phyloP scores from a whole-genome alignment of 2,113 vertebrate species.

The Cololabis saira region DNA sequence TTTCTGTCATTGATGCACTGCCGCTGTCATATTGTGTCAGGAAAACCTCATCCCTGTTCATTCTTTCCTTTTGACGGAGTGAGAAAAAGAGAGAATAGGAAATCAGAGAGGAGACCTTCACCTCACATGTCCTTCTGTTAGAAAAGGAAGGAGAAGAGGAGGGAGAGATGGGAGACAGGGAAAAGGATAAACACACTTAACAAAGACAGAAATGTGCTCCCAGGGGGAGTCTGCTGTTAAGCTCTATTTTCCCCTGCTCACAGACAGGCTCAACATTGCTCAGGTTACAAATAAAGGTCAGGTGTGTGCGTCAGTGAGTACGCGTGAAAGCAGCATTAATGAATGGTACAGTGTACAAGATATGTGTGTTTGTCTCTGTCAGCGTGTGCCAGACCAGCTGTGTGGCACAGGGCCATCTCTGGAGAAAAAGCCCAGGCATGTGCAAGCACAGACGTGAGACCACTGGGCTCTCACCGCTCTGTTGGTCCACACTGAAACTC shows the following conservation, averaged over 20 bases:
- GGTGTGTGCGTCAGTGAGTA: constrained; percentile 50
- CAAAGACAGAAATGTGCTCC: constrained; percentile 72
- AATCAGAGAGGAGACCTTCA: constrained; percentile 33
- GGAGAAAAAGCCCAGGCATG: constrained; percentile 64
- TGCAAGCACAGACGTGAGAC: constrained; percentile 49
- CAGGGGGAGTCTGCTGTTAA: constrained; percentile 67
- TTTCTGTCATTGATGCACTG: constrained; percentile 8
- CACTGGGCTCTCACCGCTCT: constrained; percentile 54
- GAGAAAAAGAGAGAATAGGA: neutral
- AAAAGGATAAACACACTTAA: constrained; percentile 67
- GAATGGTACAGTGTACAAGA: constrained; percentile 49
- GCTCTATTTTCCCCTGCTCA: constrained; percentile 65
- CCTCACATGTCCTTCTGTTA: constrained; percentile 45
- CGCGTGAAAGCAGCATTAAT: constrained; percentile 54
- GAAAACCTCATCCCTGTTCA: constrained; percentile 9
- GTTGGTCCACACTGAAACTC: constrained; percentile 33
- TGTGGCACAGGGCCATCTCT: constrained; percentile 64
- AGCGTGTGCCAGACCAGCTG: constrained; percentile 67
- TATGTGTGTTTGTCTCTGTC: constrained; percentile 40
- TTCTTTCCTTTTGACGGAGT: constrained; percentile 8
- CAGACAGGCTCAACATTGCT: constrained; percentile 62
- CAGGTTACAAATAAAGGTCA: constrained; percentile 75
- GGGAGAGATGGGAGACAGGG: constrained; percentile 16
- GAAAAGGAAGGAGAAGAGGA: constrained; percentile 28
- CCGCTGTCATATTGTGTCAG: constrained; percentile 36